Conservation (phyloP, 2,113 vertebrate species). For the Nerophis lumbriciformis region DNA sequence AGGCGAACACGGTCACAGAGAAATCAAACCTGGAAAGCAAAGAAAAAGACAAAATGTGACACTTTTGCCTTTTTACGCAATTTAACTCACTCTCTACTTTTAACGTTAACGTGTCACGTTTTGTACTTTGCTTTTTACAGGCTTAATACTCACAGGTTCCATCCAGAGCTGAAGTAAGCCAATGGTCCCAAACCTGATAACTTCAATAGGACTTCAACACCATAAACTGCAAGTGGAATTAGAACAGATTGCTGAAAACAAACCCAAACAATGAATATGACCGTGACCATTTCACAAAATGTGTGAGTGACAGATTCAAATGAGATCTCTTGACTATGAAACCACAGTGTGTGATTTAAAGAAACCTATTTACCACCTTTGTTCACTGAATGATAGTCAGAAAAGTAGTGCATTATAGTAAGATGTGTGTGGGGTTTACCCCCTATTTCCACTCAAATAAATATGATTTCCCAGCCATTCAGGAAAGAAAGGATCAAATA, state of each 20-base stretch:
- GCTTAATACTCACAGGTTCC: conserved; percentile 88
- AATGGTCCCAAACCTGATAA: conserved; percentile 87
- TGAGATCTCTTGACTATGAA: not conserved
- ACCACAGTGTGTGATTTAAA: not conserved
- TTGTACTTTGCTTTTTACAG: conserved; percentile 57
- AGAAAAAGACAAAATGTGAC: not conserved
- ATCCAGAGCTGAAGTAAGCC: conserved; percentile 92
- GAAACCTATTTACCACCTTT: not conserved
- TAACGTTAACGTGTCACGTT: not conserved
- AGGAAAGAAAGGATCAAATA: too few relatives aligned
- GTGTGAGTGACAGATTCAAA: too few relatives aligned
- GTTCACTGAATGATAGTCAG: too few relatives aligned
- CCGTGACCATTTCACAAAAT: not conserved
- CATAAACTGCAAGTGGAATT: conserved; percentile 72
- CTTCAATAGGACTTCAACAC: conserved; percentile 90
- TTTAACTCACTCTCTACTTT: not conserved
- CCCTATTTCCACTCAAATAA: too few relatives aligned
- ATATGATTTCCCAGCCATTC: too few relatives aligned
- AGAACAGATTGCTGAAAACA: not conserved
- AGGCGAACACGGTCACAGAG: conserved; percentile 86
- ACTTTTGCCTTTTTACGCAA: conserved; percentile 10
- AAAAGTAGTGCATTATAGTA: too few relatives aligned
- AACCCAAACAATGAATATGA: not conserved
- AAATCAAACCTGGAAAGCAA: conserved; percentile 85
- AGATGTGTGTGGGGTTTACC: too few relatives aligned